Percentiles rank a stretch among this genome's conserved stretches.
Evolutionary conservation across 2,797 vertebrate species (phyloP).

Genomic region (Echiichthys vipera): DNA sequence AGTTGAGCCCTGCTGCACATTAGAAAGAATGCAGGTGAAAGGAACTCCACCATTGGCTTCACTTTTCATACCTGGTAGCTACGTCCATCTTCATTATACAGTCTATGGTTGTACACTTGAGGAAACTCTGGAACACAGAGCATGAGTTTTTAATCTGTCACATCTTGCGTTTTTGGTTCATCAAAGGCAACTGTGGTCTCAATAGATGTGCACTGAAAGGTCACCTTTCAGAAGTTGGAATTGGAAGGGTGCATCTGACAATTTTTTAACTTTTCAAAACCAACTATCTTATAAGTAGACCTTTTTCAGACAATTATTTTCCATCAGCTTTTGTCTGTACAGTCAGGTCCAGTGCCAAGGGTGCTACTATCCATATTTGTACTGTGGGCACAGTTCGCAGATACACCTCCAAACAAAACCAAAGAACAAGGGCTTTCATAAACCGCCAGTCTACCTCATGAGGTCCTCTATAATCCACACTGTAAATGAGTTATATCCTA

Average conservation of each 20-base stretch:
- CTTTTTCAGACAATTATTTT: neutral
- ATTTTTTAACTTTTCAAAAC: neutral
- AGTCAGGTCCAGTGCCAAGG: neutral
- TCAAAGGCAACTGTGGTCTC: neutral
- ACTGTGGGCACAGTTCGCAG: neutral
- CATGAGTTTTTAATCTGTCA: neutral
- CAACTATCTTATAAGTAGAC: neutral
- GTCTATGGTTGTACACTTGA: neutral
- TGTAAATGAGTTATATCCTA: conserved; percentile 4
- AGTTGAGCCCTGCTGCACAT: no score
- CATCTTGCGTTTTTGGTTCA: neutral
- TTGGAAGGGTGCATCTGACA: neutral
- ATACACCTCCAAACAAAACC: no score
- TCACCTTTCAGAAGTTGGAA: neutral
- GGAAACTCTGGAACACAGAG: neutral
- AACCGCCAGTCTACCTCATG: neutral
- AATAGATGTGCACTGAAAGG: neutral
- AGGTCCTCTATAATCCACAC: neutral
- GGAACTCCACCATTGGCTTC: no score
- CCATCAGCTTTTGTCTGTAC: neutral
- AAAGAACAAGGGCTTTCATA: no score
- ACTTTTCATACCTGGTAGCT: no score
- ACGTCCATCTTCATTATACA: no score
- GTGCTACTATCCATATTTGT: neutral
- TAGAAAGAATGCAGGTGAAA: no score